Evolutionary conservation across 2,113 vertebrate genomes (phyloP).

Genomic region (Numida meleagris): DNA sequence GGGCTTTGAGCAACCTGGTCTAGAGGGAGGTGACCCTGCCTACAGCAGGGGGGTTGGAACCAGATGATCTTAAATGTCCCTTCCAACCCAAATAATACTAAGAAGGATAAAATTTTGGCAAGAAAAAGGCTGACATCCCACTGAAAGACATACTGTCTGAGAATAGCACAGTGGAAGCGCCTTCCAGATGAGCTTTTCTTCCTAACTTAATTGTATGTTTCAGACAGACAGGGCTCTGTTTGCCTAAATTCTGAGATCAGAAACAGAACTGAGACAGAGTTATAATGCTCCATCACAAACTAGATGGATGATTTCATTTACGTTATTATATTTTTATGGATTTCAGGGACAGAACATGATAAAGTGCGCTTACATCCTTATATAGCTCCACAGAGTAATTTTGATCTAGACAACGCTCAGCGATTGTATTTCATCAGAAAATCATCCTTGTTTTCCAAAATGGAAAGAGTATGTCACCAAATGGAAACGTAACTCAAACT

Average conservation of each 20-base stretch:
- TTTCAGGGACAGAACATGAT: background rate
- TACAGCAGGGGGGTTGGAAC: no score
- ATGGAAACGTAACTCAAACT: background rate
- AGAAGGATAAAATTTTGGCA: background rate
- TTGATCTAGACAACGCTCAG: background rate
- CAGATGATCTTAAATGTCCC: no score
- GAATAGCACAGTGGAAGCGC: background rate
- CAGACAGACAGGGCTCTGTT: conserved; percentile 45
- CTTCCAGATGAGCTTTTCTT: background rate
- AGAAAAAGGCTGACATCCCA: background rate
- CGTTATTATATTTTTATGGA: background rate
- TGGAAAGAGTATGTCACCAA: background rate
- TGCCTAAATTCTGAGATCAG: conserved; percentile 22
- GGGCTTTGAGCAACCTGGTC: no score
- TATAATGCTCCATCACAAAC: background rate
- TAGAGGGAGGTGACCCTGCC: no score
- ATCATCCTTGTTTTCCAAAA: background rate
- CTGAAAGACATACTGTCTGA: background rate
- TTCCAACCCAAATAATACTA: no score
- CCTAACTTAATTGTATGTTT: background rate
- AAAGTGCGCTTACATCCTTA: background rate
- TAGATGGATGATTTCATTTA: background rate
- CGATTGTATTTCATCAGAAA: background rate
- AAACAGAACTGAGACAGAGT: background rate
- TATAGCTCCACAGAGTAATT: background rate